These are phyloP conservation scores for Drosophila virilis DNA, from an alignment of 1,140 invertebrate genomes.

Conservation along the genomic window DNA sequence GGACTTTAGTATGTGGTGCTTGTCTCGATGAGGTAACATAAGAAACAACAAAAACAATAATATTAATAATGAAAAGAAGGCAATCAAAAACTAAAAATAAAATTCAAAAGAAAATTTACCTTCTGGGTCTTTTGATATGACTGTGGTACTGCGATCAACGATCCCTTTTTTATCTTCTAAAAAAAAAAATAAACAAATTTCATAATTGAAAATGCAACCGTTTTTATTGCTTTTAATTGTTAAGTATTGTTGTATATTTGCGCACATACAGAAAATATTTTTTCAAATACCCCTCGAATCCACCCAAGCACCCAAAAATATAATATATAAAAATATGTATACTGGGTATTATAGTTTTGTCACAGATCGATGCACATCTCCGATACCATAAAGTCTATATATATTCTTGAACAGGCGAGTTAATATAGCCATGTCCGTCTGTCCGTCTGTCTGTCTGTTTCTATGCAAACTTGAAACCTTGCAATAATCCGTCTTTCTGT, in stretches of 20 bases:
- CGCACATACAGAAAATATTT: conserved; percentile 11
- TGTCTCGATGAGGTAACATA: not conserved
- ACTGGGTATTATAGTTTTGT: no score
- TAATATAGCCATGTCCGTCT: no score
- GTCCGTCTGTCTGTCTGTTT: no score
- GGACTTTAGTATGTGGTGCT: no score
- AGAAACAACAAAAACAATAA: not conserved
- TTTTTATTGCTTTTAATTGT: conserved; percentile 11
- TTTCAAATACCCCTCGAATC: not conserved
- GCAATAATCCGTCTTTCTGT: no score
- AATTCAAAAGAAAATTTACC: conserved; percentile 82
- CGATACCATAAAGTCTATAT: no score
- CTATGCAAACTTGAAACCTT: no score
- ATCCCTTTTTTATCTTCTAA: conserved; percentile 94
- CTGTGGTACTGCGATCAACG: conserved; percentile 96
- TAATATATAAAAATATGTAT: no score
- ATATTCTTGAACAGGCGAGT: no score
- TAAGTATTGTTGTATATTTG: conserved; percentile 4
- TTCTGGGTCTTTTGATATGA: conserved; percentile 97
- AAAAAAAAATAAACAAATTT: conserved; percentile 69
- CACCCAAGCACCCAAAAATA: no score
- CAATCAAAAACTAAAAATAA: not conserved
- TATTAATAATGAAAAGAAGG: not conserved
- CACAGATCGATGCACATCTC: no score
- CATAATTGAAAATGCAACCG: conserved; percentile 54